Evolutionary conservation across 2,797 vertebrate species (phyloP).

Genomic region (Aeoliscus strigatus): DNA sequence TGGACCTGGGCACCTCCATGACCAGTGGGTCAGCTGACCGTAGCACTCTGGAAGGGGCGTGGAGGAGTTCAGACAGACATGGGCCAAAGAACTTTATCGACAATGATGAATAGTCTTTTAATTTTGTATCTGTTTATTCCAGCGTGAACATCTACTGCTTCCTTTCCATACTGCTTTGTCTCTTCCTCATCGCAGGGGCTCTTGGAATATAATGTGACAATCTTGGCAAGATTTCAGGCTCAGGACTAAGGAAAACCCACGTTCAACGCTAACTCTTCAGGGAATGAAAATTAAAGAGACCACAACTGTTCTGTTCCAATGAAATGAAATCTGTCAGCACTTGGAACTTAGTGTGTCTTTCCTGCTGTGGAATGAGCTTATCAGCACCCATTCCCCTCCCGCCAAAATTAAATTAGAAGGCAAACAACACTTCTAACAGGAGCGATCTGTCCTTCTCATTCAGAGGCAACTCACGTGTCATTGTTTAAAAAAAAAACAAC

Average conservation of each 20-base stretch:
- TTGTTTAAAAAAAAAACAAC: conserved; percentile 26
- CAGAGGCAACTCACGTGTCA: conserved; percentile 12
- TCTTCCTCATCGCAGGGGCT: conserved; percentile 17
- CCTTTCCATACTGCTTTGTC: conserved; percentile 13
- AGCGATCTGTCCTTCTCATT: conserved; percentile 10
- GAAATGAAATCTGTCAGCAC: conserved; percentile 24
- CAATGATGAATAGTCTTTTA: too few species aligned
- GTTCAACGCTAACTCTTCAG: conserved; percentile 38
- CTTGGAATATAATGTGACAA: conserved; percentile 30
- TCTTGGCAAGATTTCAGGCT: conserved; percentile 44
- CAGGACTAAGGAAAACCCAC: conserved; percentile 32
- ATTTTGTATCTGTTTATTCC: conserved; percentile 10
- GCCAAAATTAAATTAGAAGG: conserved; percentile 35
- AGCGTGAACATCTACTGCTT: conserved; percentile 9
- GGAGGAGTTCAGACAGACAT: too few species aligned
- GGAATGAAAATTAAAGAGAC: conserved; percentile 33
- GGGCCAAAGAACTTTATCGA: too few species aligned
- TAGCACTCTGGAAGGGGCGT: too few species aligned
- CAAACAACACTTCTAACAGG: conserved; percentile 38
- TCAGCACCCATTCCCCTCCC: conserved; percentile 19
- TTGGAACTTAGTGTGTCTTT: too few species aligned
- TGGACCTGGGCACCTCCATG: too few species aligned
- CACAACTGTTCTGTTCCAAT: conserved; percentile 24
- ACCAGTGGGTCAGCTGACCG: too few species aligned
- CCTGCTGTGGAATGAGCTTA: conserved; percentile 21